phyloP scores from a whole-genome alignment of 1,140 invertebrate genomes.

The Pygmarrhopalites habei region DNA sequence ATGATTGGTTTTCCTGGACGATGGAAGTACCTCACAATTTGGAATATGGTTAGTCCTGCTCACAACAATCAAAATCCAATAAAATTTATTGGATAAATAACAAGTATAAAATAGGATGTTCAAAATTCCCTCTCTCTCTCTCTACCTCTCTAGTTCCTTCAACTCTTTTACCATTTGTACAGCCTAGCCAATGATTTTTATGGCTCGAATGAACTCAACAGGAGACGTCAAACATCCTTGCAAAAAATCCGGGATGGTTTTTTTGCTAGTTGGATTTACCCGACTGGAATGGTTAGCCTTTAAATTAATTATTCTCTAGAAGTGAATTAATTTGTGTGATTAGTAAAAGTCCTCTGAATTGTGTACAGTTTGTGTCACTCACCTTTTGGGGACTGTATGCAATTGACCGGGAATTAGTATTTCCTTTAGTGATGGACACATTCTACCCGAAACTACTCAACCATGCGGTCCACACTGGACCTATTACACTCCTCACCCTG shows the following conservation, averaged over 20 bases:
- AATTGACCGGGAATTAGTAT: constrained; percentile 75
- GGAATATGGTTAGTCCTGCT: constrained; percentile 59
- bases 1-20: too few relatives aligned
- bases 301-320: too few relatives aligned
- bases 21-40: constrained; percentile 53
- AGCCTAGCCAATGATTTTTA: constrained; percentile 63
- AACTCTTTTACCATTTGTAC: constrained; percentile 64
- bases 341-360: too few relatives aligned
- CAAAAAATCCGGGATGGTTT: constrained; percentile 64
- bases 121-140: too few relatives aligned
- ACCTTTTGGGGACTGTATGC: constrained; percentile 80
- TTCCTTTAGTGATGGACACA: constrained; percentile 67
- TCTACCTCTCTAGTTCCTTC: too few relatives aligned
- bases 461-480: constrained; percentile 77
- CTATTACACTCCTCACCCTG: constrained; percentile 62
- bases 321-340: too few relatives aligned
- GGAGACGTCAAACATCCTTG: constrained; percentile 57
- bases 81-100: too few relatives aligned
- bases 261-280: constrained; percentile 65
- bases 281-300: constrained; percentile 58
- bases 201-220: constrained; percentile 59
- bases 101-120: too few relatives aligned
- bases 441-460: constrained; percentile 80
- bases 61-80: too few relatives aligned
- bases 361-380: constrained; percentile 68